Base-by-base conservation (phyloP, 2,888 invertebrate species). In the Carcina quercana region DNA sequence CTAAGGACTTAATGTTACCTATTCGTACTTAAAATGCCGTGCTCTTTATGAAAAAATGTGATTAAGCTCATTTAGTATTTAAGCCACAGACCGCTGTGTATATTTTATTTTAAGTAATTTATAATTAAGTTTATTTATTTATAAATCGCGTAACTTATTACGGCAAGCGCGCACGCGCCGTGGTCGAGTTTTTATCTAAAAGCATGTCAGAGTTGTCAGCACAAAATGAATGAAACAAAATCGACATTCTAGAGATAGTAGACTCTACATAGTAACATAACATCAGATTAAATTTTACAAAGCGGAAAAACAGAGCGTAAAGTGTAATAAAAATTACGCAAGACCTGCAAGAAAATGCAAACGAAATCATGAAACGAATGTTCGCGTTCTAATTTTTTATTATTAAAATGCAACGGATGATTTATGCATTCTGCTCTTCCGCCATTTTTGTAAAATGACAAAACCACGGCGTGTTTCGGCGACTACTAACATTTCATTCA, bases 121-220 rank as follows among this genome's bases (percentile, higher is more conserved):
- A 49, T 66, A 65, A 65, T 68, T 71, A 68, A 39, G 53, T 56
- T 52, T 65, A 63, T 62, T 69, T 67, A 67, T 69, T 65, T 62
- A 46, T 58, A 47, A 54, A 45, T 55, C 65, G 68, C 62, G 68
- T 76, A 72, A 38, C 69, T 74, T 75, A 74, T 71, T 70, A 57
- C 63, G 68, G 43, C 35, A 45, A 37, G 49, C 53, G 67, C 66
- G 70, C 68, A 47, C 60, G 55, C 59, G 64, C 44, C 55, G 65
- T 51, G 70, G 63, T 51, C 38, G 73, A 71, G 80, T 78, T 75
- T 74, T 69, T 68, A 58, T 72, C 68, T 58, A 52, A 53, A 28
- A 54, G 62, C 64, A 67, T 79, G 82, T 82, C 65, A 53, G 78
- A 82, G 80, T 82, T 82, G 80, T 79, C 59, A 62, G 82, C 82